phyloP scores from a whole-genome alignment of 2,113 vertebrate genomes.

The Salminus brasiliensis region DNA sequence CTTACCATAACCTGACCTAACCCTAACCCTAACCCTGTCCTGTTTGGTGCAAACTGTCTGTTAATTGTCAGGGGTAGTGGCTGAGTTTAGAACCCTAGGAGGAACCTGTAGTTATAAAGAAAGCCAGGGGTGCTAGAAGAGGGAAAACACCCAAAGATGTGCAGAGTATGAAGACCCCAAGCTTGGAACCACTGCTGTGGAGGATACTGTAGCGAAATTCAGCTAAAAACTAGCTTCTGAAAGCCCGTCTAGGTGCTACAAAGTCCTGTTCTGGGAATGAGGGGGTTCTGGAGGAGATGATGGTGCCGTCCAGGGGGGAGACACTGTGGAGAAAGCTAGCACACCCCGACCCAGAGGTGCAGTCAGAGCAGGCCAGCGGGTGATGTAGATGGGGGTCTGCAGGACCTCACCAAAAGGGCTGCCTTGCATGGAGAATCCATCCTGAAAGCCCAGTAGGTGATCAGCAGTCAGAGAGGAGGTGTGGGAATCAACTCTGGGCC shows the following conservation, averaged over 20 bases:
- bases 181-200: neutral
- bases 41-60: too few relatives aligned
- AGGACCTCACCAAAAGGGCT: conserved; percentile 48
- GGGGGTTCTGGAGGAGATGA: conserved; percentile 60
- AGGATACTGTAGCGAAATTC: neutral
- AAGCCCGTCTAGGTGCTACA: conserved; percentile 57
- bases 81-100: too few relatives aligned
- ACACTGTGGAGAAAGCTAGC: conserved; percentile 64
- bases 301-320: conserved; percentile 58
- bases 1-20: too few relatives aligned
- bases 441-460: conserved; percentile 45
- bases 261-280: conserved; percentile 69
- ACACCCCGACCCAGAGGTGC: conserved; percentile 59
- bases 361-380: conserved; percentile 62
- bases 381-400: conserved; percentile 51
- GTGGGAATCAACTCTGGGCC: conserved; percentile 60
- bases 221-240: conserved; percentile 48
- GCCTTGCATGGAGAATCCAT: conserved; percentile 30
- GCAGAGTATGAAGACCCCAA: neutral
- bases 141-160: too few relatives aligned
- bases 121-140: too few relatives aligned
- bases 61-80: too few relatives aligned
- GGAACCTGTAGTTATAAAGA: too few relatives aligned
- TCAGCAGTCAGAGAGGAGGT: conserved; percentile 49
- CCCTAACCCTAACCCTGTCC: too few relatives aligned